Evolutionary conservation across 2,888 invertebrate genomes (phyloP), one percentile per base, ranked within the genome.

Genomic region (Melipona beecheii): DNA sequence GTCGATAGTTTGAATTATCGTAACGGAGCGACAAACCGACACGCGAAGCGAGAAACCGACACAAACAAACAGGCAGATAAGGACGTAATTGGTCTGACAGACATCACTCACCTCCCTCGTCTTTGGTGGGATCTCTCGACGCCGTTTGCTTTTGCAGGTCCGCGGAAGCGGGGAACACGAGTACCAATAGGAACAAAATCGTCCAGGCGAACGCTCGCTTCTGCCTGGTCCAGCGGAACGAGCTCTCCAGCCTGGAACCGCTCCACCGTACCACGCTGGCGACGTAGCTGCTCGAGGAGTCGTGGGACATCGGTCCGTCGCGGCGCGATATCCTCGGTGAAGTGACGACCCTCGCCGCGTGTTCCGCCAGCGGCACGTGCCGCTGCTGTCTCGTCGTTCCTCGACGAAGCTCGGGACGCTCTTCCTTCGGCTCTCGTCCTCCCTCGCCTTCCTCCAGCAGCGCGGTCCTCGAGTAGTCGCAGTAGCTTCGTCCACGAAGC

Each of bases 191-290:
- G 75, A 90, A 75, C 66, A 85, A 74, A 70, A 87, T 43, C 43
- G 64, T 78, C 86, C 87, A 87, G 43, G 75, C 36, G 11, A 64
- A 75, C 69, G 84, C 66, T 4, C 68, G 79, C 65, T 58, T 75
- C 49, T 77, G 72, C 17, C 52, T 69, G 73, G 60, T 43, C 76
- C 79, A 68, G 17, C 71, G 24, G 11, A 49, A 36, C 80, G 70
- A 58, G 21, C 54, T 64, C 15, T 64, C 84, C 75, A 49, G 78
- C 69, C 73, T 27, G 62, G 36, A 72, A 52, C 80, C 43, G 43
- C 43, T 89, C 94, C 94, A 94, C 90, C 94, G 92, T 56, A 93
- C 93, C 60, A 93, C 93, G 90, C 90, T 93, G 60, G 93, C 92
- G 75, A 91, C 93, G 88, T 75, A 74, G 52, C 71, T 76, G 36